A percentile compares a stretch with the other conserved stretches of the same genome.
phyloP scores from a whole-genome alignment of 2,888 invertebrate genomes.

The Polietes domitor region DNA sequence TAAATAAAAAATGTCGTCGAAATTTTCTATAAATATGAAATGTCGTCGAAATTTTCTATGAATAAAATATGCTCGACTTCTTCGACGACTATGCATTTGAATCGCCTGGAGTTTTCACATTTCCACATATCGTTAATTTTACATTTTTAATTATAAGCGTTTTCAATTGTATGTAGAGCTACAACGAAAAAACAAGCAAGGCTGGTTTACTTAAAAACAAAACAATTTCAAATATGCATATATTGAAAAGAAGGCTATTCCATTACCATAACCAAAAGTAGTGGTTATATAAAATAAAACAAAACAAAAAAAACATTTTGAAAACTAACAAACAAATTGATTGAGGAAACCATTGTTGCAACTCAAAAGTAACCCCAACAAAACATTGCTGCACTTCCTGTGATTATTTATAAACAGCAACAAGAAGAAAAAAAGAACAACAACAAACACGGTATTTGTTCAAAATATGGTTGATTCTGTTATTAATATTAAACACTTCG shows the following conservation, averaged over 20 bases:
- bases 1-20: too few relatives aligned
- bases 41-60: too few relatives aligned
- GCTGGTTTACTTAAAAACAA: slow-evolving; percentile 60
- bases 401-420: slow-evolving; percentile 62
- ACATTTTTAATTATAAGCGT: neutral
- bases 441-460: slow-evolving; percentile 45
- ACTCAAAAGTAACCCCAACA: neutral
- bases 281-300: slow-evolving; percentile 14
- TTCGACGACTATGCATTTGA: neutral
- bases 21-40: too few relatives aligned
- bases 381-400: slow-evolving; percentile 66
- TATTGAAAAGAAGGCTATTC: slow-evolving; percentile 35
- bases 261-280: slow-evolving; percentile 23
- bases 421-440: neutral
- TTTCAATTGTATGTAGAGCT: neutral
- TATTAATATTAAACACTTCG: slow-evolving; percentile 54
- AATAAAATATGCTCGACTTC: too few relatives aligned
- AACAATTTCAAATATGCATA: slow-evolving; percentile 34
- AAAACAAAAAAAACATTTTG: neutral
- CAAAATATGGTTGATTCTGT: slow-evolving; percentile 66
- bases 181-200: slow-evolving; percentile 18
- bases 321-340: neutral
- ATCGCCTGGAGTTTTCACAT: neutral
- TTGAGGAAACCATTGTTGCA: too few relatives aligned
- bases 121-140: neutral